Evolutionary conservation across 2,797 vertebrate species (phyloP).

Genomic region (Silurus lanzhouensis): DNA sequence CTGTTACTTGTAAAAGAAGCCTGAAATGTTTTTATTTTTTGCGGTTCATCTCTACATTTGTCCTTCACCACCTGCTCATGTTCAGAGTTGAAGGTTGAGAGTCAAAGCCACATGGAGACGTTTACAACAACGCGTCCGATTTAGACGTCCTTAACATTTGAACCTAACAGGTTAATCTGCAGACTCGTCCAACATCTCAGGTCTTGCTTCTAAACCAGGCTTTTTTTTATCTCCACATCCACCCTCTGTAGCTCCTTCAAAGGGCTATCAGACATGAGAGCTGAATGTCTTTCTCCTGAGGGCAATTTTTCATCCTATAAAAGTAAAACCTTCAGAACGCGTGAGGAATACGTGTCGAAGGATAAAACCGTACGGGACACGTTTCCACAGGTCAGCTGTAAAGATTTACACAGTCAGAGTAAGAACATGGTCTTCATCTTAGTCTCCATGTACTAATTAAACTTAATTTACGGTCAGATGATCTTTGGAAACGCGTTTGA

Average conservation of each 20-base stretch:
- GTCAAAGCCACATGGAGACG: background rate
- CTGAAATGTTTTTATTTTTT: background rate
- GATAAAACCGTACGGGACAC: constrained; percentile 48
- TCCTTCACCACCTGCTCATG: background rate
- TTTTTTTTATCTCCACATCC: background rate
- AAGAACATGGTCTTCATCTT: constrained; percentile 3
- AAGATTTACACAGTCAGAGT: background rate
- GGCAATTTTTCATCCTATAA: constrained; percentile 57
- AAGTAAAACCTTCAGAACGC: constrained; percentile 58
- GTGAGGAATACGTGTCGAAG: constrained; percentile 48
- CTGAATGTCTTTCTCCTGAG: background rate
- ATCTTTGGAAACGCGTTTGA: background rate
- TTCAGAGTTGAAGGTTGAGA: background rate
- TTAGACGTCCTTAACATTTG: background rate
- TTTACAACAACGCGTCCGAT: background rate
- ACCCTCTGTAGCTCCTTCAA: too few relatives aligned
- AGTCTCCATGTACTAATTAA: background rate
- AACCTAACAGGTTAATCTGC: background rate
- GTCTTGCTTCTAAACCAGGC: background rate
- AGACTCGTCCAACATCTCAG: background rate
- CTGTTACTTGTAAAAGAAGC: background rate
- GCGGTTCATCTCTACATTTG: background rate
- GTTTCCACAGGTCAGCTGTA: constrained; percentile 15
- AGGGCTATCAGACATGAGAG: background rate
- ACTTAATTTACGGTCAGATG: background rate